Percentiles rank a stretch among this genome's conserved stretches.
These are phyloP conservation scores for Rhynchotus rufescens DNA, from an alignment of 2,797 vertebrate species.

Conservation along the genomic window DNA sequence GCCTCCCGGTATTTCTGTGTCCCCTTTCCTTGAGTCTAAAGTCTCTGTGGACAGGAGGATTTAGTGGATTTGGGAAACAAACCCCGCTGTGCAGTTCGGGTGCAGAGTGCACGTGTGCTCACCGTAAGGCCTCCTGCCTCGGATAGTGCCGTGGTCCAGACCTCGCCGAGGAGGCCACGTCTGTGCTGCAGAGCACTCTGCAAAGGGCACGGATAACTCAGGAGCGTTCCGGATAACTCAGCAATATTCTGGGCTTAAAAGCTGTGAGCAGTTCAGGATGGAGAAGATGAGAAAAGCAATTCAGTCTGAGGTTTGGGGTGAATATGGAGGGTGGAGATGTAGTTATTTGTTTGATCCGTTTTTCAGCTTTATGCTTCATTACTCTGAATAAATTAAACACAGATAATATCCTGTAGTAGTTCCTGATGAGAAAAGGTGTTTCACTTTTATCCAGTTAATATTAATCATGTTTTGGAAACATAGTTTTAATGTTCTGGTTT, in stretches of 20 bases:
- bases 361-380: constrained; percentile 20
- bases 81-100: too few species aligned
- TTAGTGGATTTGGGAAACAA: not conserved
- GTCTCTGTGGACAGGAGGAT: not conserved
- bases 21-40: not conserved
- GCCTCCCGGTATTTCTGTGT: accelerated
- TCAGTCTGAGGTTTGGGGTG: not conserved
- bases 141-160: not conserved
- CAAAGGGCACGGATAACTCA: not conserved
- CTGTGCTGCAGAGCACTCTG: not conserved
- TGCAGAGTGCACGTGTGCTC: not conserved
- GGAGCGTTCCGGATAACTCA: not conserved
- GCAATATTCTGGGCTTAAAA: too few species aligned
- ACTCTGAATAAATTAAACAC: not conserved
- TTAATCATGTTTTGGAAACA: not conserved
- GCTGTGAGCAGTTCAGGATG: not conserved
- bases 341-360: not conserved
- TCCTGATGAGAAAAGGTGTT: not conserved
- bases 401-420: not conserved
- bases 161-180: not conserved
- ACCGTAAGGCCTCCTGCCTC: not conserved
- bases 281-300: not conserved
- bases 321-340: not conserved
- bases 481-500: not conserved
- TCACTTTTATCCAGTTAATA: not conserved